These are phyloP conservation scores for Percopsis transmontana DNA, from an alignment of 2,113 vertebrate genomes.

Conservation along the genomic window DNA sequence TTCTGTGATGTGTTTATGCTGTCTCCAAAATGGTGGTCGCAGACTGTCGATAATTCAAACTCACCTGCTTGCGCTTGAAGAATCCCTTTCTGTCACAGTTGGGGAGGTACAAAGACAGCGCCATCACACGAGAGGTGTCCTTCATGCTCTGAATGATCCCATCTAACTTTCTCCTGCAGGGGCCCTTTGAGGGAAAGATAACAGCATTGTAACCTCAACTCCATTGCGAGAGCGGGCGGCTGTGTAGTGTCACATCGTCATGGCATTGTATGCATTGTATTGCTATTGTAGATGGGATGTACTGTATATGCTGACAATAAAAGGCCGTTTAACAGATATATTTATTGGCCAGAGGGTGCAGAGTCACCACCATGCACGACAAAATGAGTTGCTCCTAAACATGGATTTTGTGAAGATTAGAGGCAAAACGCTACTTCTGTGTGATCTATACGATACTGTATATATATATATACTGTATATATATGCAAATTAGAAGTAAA, in stretches of 20 bases:
- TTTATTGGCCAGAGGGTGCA: no score
- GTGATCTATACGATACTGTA: no score
- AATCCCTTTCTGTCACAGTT: constrained; percentile 98
- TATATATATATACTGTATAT: no score
- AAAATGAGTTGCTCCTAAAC: no score
- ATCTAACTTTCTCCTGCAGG: constrained; percentile 95
- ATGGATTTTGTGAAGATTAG: no score
- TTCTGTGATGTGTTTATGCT: no score
- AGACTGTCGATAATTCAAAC: neutral
- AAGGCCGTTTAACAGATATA: no score
- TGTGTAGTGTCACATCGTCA: no score
- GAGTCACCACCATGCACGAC: no score
- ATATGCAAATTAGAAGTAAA: no score
- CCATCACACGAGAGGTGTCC: constrained; percentile 88
- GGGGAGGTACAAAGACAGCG: constrained; percentile 91
- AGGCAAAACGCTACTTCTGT: no score
- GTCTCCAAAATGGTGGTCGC: neutral
- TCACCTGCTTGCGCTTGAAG: constrained; percentile 98
- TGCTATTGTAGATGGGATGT: neutral
- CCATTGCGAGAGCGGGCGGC: neutral
- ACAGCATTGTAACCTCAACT: neutral
- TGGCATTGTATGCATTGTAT: no score
- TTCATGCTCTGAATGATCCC: constrained; percentile 94
- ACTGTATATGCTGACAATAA: neutral
- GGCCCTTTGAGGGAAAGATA: constrained; percentile 80